Base-by-base conservation (phyloP, 2,113 vertebrate species). In the Syrrhaptes paradoxus region DNA sequence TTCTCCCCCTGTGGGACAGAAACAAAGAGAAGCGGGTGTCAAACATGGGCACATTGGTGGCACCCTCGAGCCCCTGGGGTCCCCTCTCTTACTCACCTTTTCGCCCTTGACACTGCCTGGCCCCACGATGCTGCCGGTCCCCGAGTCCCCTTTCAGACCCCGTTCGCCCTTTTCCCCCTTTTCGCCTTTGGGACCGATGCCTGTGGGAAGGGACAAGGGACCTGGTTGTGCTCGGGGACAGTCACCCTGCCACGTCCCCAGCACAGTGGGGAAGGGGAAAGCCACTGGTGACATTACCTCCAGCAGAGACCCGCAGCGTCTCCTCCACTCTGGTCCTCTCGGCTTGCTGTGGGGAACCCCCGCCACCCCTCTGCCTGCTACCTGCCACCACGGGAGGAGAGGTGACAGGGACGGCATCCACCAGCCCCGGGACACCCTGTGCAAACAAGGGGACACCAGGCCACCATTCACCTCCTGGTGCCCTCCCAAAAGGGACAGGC, bases 61-160 rank as follows among this genome's bases (percentile, higher is more conserved):
- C 52, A 63, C 20, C 36, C 57, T 18, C 0, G 0, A 75, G 51
- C 24, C 38, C 26, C 25, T 3, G 1, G 15, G 13, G 17, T 54
- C 14, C 10, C 26, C 19, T 4, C 12, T 66, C 59, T 71, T 46
- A 85, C 81, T 57, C 76, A 99, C 99, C 98, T 99, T 99, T 22
- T 98, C 97, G 28, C 98, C 98, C 71, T 94, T 98, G 71, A 76
- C 20, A 48, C 84, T 96, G 59, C 66, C 92, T 3, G 82, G 95
- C n/a, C 95, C 85, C n/a, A 94, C 10, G 26, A 94, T 36, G n/a
- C 92, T 93, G 29, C 90, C 31, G 1, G 90, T 78, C 29, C 97
- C 97, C 0, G 98, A 82, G 19, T 99, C 98, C 57, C 98, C 99
- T 95, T 99, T 99, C 6, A 97, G 91, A 51, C 98, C 99, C 9